These are phyloP conservation scores for Carlito syrichta DNA, from an alignment of 2,113 vertebrate genomes.

Conservation along the genomic window DNA sequence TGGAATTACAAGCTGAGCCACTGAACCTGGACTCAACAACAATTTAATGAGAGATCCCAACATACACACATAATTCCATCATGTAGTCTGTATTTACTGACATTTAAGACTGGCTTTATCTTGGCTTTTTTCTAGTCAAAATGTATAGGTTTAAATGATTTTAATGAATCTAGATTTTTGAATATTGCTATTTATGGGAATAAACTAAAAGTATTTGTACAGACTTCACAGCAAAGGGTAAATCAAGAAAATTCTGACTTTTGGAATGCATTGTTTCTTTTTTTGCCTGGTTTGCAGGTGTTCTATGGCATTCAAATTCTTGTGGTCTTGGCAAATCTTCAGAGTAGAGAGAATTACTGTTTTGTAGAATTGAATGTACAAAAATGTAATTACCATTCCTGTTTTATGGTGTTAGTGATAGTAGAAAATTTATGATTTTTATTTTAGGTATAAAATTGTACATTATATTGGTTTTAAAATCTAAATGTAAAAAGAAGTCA, in stretches of 20 bases:
- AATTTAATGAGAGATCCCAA: neutral
- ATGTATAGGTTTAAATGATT: neutral
- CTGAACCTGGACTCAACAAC: too few species aligned
- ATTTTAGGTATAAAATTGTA: neutral
- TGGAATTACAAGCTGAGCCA: too few species aligned
- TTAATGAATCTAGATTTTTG: neutral
- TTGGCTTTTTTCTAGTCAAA: neutral
- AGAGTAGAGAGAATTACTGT: conserved; percentile 58
- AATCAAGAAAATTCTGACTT: conserved; percentile 52
- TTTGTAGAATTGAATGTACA: conserved; percentile 49
- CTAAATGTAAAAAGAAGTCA: neutral
- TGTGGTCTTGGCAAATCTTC: conserved; percentile 62
- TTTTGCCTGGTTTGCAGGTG: conserved; percentile 68
- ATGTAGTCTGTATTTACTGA: neutral
- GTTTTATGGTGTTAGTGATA: conserved; percentile 27
- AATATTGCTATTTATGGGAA: neutral
- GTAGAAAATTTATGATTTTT: neutral
- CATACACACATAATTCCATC: neutral
- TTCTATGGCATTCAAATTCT: conserved; percentile 62
- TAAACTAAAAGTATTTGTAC: neutral
- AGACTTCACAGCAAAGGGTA: conserved; percentile 29
- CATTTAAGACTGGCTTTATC: neutral
- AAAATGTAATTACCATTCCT: conserved; percentile 64
- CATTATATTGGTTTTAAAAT: conserved; percentile 34
- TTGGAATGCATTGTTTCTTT: conserved; percentile 52